Evolutionary conservation across 2,888 invertebrate species (phyloP), one percentile per base, ranked within the genome.

Genomic region (Aleiodes leptofemur): DNA sequence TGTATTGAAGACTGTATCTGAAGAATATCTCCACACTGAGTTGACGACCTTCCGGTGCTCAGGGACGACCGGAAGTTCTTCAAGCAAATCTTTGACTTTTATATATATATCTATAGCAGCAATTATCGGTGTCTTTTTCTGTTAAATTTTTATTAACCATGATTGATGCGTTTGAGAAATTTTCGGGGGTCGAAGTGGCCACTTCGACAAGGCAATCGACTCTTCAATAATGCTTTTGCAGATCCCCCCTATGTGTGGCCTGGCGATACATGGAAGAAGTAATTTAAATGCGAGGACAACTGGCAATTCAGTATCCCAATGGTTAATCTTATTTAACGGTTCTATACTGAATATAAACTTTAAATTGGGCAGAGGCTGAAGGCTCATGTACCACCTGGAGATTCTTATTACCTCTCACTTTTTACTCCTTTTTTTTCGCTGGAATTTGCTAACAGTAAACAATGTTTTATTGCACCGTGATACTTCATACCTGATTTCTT

Each of bases 31-130:
- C 38, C 69, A 48, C 38, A 43, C 3, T 64, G 76, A 83, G 81
- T 82, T 71, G 84, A 77, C 69, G 83, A 80, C 86, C 86, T 86
- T 85, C 83, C 76, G 80, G 61, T 77, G 61, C 43, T 43, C 86
- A 86, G 80, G 86, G 86, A 79, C 84, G 76, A 74, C 77, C 81
- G 84, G 83, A 86, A 84, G 74, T 80, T n/a, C 55, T 48, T 43
- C n/a, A 61, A 14, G 7, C 50, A 56, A 56, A 56, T 29, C 6
- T 4, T 43, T 9, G 13, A 16, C 3, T 16, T 51, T 4, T 51
- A 13, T 4, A 23, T 23, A 23, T 23, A 23, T 23, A 23, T 23
- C 23, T 23, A 23, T 23, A 23, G 1, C 2, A 23, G 23, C 23
- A 23, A 23, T 23, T 23, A 23, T 23, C 53, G 53, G 0, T 1